Evolutionary conservation across 2,797 vertebrate species (phyloP).

Genomic region (Enteromius afrohamiltoni): DNA sequence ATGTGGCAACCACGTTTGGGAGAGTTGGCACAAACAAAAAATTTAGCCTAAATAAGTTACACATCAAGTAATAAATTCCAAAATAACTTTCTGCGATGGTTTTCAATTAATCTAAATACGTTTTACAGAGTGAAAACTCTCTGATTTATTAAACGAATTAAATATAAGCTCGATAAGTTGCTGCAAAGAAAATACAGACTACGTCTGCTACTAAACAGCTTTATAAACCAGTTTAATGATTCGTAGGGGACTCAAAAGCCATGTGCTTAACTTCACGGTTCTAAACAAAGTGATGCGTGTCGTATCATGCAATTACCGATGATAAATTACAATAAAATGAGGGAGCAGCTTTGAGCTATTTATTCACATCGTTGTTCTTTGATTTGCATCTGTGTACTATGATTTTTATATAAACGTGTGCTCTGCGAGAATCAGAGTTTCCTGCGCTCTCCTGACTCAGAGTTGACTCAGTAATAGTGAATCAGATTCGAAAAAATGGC

Average conservation of each 20-base stretch:
- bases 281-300: background rate
- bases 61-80: no score
- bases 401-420: background rate
- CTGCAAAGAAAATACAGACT: background rate
- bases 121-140: background rate
- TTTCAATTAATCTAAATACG: no score
- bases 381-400: background rate
- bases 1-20: no score
- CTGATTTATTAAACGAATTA: background rate
- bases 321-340: background rate
- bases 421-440: conserved; percentile 58
- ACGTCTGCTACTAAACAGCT: background rate
- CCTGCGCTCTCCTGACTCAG: conserved; percentile 80
- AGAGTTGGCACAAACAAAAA: no score
- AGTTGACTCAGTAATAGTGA: conserved; percentile 74
- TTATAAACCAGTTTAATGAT: background rate
- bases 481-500: conserved; percentile 68
- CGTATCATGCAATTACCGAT: background rate
- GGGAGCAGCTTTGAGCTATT: background rate
- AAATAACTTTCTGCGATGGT: no score
- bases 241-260: background rate
- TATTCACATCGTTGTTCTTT: background rate
- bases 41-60: background rate
- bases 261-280: no score
- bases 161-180: background rate